Evolutionary conservation across 1,140 invertebrate species (phyloP).

Genomic region (Apis mellifera): Amel_HAv3.1 CM009934.2:11695001-11695500

Average conservation of each 20-base stretch:
- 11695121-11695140: slow-evolving; percentile 9
- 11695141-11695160: background rate
- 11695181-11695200: background rate
- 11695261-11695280: too few species aligned
- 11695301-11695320: slow-evolving; percentile 12
- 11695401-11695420: slow-evolving; percentile 1
- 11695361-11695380: slow-evolving; percentile 32
- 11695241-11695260: too few species aligned
- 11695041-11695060: slow-evolving; percentile 66
- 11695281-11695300: slow-evolving; percentile 1
- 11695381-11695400: slow-evolving; percentile 42
- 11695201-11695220: background rate
- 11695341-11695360: slow-evolving; percentile 32
- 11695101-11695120: slow-evolving; percentile 64
- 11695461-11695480: background rate
- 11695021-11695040: slow-evolving; percentile 74
- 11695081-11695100: slow-evolving; percentile 63
- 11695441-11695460: background rate
- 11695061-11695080: slow-evolving; percentile 63
- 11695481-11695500: too few species aligned
- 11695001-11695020: slow-evolving; percentile 71
- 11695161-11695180: too few species aligned
- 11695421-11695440: background rate
- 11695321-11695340: slow-evolving; percentile 16
- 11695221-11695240: too few species aligned